Evolutionary conservation across 2,797 vertebrate genomes (phyloP).

Genomic region (Nasua narica): DNA sequence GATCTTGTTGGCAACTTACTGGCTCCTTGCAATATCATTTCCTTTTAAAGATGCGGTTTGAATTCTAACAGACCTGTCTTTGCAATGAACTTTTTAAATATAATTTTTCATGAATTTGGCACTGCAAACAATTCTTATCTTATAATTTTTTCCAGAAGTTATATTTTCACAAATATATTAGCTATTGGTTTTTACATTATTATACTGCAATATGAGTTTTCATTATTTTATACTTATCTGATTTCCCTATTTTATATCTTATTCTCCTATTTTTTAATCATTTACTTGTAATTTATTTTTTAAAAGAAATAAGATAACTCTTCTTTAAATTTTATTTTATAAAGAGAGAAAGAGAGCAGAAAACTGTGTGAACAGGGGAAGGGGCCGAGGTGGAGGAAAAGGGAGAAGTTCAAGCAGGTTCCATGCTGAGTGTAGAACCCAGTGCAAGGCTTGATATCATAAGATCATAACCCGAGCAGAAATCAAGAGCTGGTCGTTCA

Average conservation of each 20-base stretch:
- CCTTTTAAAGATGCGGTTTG: not conserved
- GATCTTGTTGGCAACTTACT: not conserved
- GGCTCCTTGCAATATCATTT: not conserved
- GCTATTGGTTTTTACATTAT: not conserved
- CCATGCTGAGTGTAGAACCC: not conserved
- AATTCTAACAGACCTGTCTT: not conserved
- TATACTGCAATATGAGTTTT: not conserved
- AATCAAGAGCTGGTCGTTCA: not conserved
- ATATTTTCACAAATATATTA: conserved; percentile 36
- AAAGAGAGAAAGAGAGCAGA: not conserved
- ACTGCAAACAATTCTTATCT: not conserved
- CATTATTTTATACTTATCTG: not conserved
- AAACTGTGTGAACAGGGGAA: not conserved
- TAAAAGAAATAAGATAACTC: not conserved
- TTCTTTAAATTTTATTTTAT: not conserved
- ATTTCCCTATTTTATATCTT: not conserved
- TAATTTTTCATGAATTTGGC: not conserved
- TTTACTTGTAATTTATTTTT: not conserved
- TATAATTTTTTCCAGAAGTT: not conserved
- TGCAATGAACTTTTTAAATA: not conserved
- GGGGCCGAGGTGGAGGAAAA: not conserved
- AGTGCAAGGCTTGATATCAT: not conserved
- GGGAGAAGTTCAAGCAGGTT: not conserved
- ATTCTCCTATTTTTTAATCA: not conserved
- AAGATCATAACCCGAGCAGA: not conserved